A percentile compares a stretch with the other conserved stretches of the same genome.
These are phyloP conservation scores for Leptopilina myrica DNA, from an alignment of 2,888 invertebrate genomes.

Conservation along the genomic window DNA sequence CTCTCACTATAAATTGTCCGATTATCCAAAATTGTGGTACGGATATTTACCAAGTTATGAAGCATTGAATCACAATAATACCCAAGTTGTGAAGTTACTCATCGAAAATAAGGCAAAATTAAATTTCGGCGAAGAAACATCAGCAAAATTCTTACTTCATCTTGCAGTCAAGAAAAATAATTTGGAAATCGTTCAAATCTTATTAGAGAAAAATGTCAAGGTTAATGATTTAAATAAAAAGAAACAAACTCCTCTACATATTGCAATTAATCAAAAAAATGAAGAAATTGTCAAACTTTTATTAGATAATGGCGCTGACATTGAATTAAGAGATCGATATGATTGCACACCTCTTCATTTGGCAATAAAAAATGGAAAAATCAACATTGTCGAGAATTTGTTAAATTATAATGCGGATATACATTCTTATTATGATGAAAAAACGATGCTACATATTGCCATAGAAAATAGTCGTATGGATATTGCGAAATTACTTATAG, in stretches of 20 bases:
- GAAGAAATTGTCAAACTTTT: constrained; percentile 23
- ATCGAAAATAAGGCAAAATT: constrained; percentile 13
- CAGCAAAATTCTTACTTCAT: background rate
- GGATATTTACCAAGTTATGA: constrained; percentile 35
- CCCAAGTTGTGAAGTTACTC: constrained; percentile 6
- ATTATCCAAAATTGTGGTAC: background rate
- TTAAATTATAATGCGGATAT: background rate
- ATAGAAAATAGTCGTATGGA: background rate
- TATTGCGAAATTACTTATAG: background rate
- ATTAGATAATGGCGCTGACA: constrained; percentile 41
- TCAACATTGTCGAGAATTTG: constrained; percentile 18
- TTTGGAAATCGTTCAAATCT: constrained; percentile 33
- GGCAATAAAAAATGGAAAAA: constrained; percentile 16
- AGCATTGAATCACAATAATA: constrained; percentile 26
- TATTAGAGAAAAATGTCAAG: constrained; percentile 27
- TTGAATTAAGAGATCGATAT: background rate
- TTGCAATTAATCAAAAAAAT: constrained; percentile 11
- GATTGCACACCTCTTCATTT: constrained; percentile 36
- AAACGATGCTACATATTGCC: constrained; percentile 7
- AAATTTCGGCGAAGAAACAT: background rate
- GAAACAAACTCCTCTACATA: constrained; percentile 35
- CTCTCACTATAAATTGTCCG: background rate
- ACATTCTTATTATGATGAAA: background rate
- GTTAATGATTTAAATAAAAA: constrained; percentile 15
- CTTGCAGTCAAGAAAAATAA: background rate